These are phyloP conservation scores for Magallana angulata DNA, from an alignment of 1,140 invertebrate species.

Conservation along the genomic window DNA sequence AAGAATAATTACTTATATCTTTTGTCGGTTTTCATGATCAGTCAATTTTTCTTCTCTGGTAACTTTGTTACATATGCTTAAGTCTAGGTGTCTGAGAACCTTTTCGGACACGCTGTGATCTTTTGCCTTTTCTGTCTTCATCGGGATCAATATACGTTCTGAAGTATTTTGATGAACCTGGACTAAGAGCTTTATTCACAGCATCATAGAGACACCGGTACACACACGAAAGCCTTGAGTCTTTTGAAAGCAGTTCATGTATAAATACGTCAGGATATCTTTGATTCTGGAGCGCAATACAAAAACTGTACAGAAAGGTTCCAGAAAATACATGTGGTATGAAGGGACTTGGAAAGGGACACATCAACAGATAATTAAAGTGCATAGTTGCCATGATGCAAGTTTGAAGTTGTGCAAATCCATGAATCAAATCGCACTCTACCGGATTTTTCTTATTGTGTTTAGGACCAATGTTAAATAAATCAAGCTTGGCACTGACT, in stretches of 20 bases:
- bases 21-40: too few species aligned
- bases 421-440: slow-evolving; percentile 68
- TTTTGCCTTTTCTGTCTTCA: too few species aligned
- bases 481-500: not conserved
- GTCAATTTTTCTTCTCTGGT: too few species aligned
- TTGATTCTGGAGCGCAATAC: slow-evolving; percentile 60
- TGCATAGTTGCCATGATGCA: slow-evolving; percentile 63
- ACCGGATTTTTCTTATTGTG: slow-evolving; percentile 55
- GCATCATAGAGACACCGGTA: not conserved
- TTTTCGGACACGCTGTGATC: too few species aligned
- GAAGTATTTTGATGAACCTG: not conserved
- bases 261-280: slow-evolving; percentile 58
- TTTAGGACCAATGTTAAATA: not conserved
- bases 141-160: too few species aligned
- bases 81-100: too few species aligned
- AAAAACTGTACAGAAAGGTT: slow-evolving; percentile 72
- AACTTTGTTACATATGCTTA: too few species aligned
- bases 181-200: not conserved
- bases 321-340: slow-evolving; percentile 70
- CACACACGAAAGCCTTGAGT: not conserved
- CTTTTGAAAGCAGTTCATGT: not conserved
- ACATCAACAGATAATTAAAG: slow-evolving; percentile 71
- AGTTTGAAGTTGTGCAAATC: slow-evolving; percentile 72
- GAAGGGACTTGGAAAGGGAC: slow-evolving; percentile 59
- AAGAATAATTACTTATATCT: too few species aligned